These are phyloP conservation scores for Campylomormyrus tamandua DNA, from an alignment of 2,113 vertebrate genomes.

Conservation along the genomic window DNA sequence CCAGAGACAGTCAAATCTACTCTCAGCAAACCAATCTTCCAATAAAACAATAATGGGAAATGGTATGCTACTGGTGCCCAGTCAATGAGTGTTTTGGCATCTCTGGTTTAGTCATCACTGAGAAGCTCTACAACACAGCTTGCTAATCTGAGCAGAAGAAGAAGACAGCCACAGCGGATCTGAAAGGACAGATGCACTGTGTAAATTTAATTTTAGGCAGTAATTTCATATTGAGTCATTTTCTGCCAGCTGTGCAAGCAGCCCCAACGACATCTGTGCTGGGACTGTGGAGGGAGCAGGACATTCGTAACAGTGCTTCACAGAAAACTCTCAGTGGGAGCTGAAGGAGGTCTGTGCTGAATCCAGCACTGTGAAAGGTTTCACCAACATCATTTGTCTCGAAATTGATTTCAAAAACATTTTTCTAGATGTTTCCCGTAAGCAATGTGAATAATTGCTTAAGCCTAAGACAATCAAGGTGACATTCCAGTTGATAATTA, in stretches of 20 bases:
- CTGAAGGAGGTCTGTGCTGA: neutral
- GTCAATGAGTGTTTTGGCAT: neutral
- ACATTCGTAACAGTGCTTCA: neutral
- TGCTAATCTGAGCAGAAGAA: neutral
- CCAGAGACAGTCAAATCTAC: neutral
- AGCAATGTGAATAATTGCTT: neutral
- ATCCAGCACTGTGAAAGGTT: neutral
- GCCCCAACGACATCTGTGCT: conserved; percentile 44
- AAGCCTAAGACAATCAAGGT: neutral
- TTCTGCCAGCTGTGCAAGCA: conserved; percentile 21
- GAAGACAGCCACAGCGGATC: conserved; percentile 16
- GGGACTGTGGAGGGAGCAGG: conserved; percentile 16
- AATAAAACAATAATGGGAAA: neutral
- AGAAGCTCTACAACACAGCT: neutral
- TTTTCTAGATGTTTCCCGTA: neutral
- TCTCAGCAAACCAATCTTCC: neutral
- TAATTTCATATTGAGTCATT: conserved; percentile 35
- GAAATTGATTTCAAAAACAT: neutral
- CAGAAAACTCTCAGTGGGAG: neutral
- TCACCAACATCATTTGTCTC: neutral
- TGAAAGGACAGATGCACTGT: conserved; percentile 31
- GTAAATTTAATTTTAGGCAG: conserved; percentile 44
- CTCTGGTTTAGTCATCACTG: neutral
- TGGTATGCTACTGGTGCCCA: neutral
- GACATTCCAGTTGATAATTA: neutral